Evolutionary conservation across 2,888 invertebrate species (phyloP).

Genomic region (Aphelenchoides bicaudatus): DNA sequence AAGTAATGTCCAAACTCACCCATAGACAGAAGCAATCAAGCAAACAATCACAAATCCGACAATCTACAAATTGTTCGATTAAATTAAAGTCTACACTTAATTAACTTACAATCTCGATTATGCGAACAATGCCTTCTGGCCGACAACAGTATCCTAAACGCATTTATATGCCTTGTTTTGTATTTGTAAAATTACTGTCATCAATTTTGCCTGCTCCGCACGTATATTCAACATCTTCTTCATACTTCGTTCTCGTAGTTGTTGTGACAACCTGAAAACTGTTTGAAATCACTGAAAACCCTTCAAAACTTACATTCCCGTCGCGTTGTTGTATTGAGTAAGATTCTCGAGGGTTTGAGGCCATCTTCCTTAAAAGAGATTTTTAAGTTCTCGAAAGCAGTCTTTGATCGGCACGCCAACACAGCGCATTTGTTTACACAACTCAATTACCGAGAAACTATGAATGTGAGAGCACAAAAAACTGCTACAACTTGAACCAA

Average conservation of each 20-base stretch:
- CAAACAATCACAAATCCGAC: conserved; percentile 43
- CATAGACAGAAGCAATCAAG: conserved; percentile 44
- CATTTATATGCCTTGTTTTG: too few relatives aligned
- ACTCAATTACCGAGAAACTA: too few relatives aligned
- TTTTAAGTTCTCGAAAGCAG: too few relatives aligned
- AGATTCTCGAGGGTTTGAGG: not conserved
- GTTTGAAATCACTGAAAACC: too few relatives aligned
- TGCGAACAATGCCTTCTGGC: conserved; percentile 48
- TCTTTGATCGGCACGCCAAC: too few relatives aligned
- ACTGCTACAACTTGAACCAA: too few relatives aligned
- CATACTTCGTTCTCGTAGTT: conserved; percentile 39
- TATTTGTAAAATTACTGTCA: too few relatives aligned
- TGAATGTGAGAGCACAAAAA: too few relatives aligned
- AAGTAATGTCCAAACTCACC: too few relatives aligned
- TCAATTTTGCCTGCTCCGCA: conserved; percentile 53
- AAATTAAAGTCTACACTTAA: not conserved
- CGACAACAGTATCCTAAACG: conserved; percentile 51
- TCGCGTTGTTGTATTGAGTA: conserved; percentile 22
- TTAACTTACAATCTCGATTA: conserved; percentile 50
- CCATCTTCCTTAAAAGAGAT: conserved; percentile 15
- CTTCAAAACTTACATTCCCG: conserved; percentile 10
- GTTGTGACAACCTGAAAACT: conserved; percentile 19
- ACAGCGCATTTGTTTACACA: too few relatives aligned
- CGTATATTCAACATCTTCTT: conserved; percentile 40
- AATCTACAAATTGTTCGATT: too few relatives aligned